Evolutionary conservation across 2,797 vertebrate species (phyloP).

Genomic region (Paguma larvata): DNA sequence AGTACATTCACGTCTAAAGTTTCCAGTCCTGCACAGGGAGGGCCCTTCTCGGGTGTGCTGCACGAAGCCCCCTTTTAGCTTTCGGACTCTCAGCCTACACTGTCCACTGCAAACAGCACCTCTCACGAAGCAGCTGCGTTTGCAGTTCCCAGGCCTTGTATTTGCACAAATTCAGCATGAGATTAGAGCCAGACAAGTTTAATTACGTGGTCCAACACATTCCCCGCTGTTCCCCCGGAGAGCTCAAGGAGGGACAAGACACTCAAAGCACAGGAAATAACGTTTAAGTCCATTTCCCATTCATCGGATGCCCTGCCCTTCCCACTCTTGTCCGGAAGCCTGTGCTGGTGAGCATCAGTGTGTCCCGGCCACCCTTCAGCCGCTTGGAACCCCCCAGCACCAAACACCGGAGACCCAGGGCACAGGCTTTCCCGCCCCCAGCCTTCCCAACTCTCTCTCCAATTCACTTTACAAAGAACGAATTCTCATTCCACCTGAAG

Average conservation of each 20-base stretch:
- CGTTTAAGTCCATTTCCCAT: too few species aligned
- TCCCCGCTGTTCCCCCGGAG: conserved; percentile 10
- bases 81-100: neutral
- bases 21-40: neutral
- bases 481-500: conserved; percentile 51
- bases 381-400: fast-evolving
- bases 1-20: neutral
- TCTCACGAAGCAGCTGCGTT: neutral
- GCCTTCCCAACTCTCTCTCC: neutral
- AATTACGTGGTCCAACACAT: conserved; percentile 13
- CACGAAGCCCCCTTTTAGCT: neutral
- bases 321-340: neutral
- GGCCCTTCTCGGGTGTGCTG: neutral
- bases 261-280: neutral
- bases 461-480: neutral
- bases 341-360: neutral
- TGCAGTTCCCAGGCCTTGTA: neutral
- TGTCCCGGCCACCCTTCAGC: neutral
- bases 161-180: conserved; percentile 46
- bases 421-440: neutral
- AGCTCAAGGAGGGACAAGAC: neutral
- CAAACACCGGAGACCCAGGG: too few species aligned
- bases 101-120: neutral
- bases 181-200: conserved; percentile 30
- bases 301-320: neutral